Evolutionary conservation across 35 echinoderm and acorn worm species (phyloP).

Genomic region (Antedon bifida): DNA sequence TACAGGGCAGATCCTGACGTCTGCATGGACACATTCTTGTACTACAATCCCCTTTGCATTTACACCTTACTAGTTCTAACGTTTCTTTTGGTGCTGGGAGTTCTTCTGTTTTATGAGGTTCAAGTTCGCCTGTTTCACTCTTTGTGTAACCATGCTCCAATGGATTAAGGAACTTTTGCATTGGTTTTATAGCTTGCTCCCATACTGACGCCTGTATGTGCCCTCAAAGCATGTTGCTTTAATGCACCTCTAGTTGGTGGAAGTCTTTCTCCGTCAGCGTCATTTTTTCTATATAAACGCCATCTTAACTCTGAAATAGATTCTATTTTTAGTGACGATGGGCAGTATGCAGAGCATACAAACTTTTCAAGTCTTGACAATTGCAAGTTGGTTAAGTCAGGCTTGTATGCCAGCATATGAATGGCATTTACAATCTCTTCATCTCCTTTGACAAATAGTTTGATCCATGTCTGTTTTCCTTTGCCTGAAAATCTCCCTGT

Average conservation of each 20-base stretch:
- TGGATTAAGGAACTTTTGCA: background rate
- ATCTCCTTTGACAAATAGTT: background rate
- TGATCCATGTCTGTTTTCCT: background rate
- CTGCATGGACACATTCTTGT: background rate
- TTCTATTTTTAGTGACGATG: background rate
- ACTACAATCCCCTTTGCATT: background rate
- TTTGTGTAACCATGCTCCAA: conserved; percentile 2
- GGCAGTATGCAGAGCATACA: background rate
- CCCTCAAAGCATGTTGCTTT: background rate
- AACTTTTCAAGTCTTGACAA: background rate
- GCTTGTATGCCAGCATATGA: background rate
- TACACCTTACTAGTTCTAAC: background rate
- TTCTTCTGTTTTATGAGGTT: background rate
- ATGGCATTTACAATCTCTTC: background rate
- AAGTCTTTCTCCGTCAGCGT: conserved; percentile 1
- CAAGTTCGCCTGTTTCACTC: background rate
- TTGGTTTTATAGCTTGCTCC: background rate
- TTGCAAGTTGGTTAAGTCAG: background rate
- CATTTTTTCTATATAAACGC: background rate
- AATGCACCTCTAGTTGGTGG: conserved; percentile 5
- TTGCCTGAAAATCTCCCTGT: background rate
- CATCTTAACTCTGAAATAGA: background rate
- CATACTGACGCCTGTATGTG: conserved; percentile 7
- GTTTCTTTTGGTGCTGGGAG: conserved; percentile 10
- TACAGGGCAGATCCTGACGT: background rate